Percentiles rank a stretch among this genome's conserved stretches.
Conservation (phyloP, 2,888 invertebrate genomes). For the Lobophora halterata region DNA sequence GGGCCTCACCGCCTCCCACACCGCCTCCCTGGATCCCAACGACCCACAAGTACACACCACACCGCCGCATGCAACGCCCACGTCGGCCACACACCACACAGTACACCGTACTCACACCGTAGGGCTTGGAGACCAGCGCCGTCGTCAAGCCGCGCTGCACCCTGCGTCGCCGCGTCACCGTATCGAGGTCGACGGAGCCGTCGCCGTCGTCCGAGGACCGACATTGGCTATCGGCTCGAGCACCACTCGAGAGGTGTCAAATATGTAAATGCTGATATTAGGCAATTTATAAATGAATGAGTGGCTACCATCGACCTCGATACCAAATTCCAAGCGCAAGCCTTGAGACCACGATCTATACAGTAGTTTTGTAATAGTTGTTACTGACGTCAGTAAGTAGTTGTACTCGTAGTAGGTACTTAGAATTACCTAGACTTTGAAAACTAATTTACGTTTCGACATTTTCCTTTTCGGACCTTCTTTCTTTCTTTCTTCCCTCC, state of each 20-base stretch:
- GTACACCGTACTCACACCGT: no score
- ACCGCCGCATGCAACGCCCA: slow-evolving; percentile 14
- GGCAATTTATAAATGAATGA: slow-evolving; percentile 18
- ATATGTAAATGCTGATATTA: slow-evolving; percentile 11
- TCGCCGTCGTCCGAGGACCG: neutral
- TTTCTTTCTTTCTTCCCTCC: neutral
- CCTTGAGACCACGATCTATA: slow-evolving; percentile 24
- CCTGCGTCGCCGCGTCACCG: neutral
- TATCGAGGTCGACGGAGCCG: slow-evolving; percentile 11
- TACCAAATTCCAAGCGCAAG: slow-evolving; percentile 21
- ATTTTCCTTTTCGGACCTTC: neutral
- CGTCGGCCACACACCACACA: slow-evolving; percentile 1
- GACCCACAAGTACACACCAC: slow-evolving; percentile 70
- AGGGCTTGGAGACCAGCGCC: neutral
- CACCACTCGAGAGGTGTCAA: slow-evolving; percentile 1
- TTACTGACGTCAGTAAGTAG: neutral
- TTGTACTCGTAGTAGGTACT: neutral
- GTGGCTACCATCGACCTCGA: slow-evolving; percentile 28
- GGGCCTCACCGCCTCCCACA: slow-evolving; percentile 83
- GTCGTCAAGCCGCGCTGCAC: neutral
- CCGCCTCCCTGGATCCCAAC: slow-evolving; percentile 76
- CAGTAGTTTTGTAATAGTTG: slow-evolving; percentile 19
- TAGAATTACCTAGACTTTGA: neutral
- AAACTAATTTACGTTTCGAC: neutral
- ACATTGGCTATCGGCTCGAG: neutral